Conservation (phyloP, 92 coral and sea anemone genomes). For the Bergia sp. region DNA sequence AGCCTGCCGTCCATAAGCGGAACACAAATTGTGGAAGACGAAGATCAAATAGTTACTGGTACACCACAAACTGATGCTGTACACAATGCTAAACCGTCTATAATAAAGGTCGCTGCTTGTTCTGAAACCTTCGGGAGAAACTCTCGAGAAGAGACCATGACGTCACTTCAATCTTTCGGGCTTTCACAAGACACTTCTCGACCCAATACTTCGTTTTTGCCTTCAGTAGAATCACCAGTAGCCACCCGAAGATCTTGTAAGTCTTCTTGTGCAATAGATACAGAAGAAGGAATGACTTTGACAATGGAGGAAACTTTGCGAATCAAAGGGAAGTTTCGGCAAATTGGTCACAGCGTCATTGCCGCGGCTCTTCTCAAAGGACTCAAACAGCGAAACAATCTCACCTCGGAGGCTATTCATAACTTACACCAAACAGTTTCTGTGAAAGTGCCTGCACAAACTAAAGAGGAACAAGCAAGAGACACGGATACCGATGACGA, state of each 20-base stretch:
- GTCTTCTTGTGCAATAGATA: conserved; percentile 19
- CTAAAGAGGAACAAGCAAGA: conserved; percentile 15
- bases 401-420: conserved; percentile 83
- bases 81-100: background rate
- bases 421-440: conserved; percentile 82
- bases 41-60: background rate
- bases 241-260: background rate
- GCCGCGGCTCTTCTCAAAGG: conserved; percentile 89
- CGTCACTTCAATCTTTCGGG: background rate
- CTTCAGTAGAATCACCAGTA: conserved; percentile 12
- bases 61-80: background rate
- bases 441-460: conserved; percentile 17
- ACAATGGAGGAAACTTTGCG: conserved; percentile 88
- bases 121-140: background rate
- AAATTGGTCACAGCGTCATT: conserved; percentile 88
- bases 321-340: conserved; percentile 94
- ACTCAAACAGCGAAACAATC: conserved; percentile 70
- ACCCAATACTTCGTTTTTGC: background rate
- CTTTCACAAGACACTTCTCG: conserved; percentile 14
- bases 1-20: background rate
- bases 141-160: background rate
- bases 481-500: conserved; percentile 11
- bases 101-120: conserved; percentile 4
- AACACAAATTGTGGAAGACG: background rate
- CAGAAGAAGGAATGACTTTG: conserved; percentile 51